Percentiles rank a stretch among this genome's conserved stretches.
Evolutionary conservation across 64 coral and sea anemone species (phyloP).

Genomic region (Astreopora myriophthalma): DNA sequence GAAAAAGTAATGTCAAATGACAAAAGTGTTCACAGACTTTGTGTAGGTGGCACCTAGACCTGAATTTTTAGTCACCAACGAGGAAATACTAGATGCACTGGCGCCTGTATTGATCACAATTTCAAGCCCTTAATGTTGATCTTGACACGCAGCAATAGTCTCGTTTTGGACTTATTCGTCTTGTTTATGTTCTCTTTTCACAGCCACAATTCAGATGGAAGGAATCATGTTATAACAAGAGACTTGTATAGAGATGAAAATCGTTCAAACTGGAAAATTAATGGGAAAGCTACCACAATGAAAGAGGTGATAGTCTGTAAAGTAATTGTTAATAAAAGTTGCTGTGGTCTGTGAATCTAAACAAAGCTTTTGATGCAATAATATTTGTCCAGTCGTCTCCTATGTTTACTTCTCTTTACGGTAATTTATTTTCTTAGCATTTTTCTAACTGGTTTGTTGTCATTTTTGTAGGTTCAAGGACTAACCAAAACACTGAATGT

Average conservation of each 20-base stretch:
- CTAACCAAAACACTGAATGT: conserved; percentile 81
- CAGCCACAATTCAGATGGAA: conserved; percentile 72
- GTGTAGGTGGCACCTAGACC: no score
- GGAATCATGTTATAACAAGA: conserved; percentile 86
- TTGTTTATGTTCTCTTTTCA: neutral
- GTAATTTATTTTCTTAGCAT: neutral
- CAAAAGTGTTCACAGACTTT: no score
- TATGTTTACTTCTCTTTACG: neutral
- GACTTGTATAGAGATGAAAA: conserved; percentile 88
- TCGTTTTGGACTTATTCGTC: neutral
- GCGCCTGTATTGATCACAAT: no score
- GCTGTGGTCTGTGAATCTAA: no score
- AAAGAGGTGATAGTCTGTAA: conserved; percentile 70
- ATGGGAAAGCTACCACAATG: conserved; percentile 71
- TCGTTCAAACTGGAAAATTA: conserved; percentile 91
- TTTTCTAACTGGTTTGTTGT: neutral
- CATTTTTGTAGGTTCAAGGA: conserved; percentile 77
- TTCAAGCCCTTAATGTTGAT: no score
- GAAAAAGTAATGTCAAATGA: no score
- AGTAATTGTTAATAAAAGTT: no score
- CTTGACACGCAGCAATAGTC: no score
- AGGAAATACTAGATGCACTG: no score
- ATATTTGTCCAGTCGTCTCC: no score
- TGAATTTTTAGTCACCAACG: no score
- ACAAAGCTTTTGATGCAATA: no score